Evolutionary conservation across 2,888 invertebrate species (phyloP), one percentile per base, ranked within the genome.

Genomic region (Amblyjoppa fuscipennis): DNA sequence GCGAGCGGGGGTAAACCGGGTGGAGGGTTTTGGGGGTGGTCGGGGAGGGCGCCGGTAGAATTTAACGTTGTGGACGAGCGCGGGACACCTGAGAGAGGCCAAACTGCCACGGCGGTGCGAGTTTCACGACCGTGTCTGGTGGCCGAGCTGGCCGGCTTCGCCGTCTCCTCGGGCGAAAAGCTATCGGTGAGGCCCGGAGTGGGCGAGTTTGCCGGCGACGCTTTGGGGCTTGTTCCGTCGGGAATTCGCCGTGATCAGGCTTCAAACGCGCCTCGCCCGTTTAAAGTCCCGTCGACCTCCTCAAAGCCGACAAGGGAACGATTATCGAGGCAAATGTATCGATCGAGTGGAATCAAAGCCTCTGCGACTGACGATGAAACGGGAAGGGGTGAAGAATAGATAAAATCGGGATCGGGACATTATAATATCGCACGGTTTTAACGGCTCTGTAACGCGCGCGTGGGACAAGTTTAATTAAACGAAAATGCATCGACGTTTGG

Each of bases 41-140:
- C 20, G 70, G 73, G 45, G 41, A 76, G 34, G 49, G 61, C 64
- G 59, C 25, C 66, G 69, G 78, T 75, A 79, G 76, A 79, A 86
- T 82, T 85, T 83, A 83, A 81, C 56, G 78, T 70, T 59, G 76
- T 59, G 73, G 77, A 66, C 25, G 59, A 81, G 80, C 83, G 71
- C 73, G 61, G 78, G 81, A 82, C 81, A 86, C 84, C 81, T 80
- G 75, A 61, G 77, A 74, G 85, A 80, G 76, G 74, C 78, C 77
- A 78, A 87, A 85, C 76, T 78, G 77, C 81, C 82, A 56, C 68
- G 38, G 20, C 20, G 49, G 85, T 71, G 61, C 68, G 68, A 85
- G 71, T 45, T 83, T 81, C 85, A 73, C 69, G 74, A 49, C 82
- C 74, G 59, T 78, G 74, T 81, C 79, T 76, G 84, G 70, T 86